Evolutionary conservation across 2,113 vertebrate species (phyloP).

Genomic region (Scortum barcoo): DNA sequence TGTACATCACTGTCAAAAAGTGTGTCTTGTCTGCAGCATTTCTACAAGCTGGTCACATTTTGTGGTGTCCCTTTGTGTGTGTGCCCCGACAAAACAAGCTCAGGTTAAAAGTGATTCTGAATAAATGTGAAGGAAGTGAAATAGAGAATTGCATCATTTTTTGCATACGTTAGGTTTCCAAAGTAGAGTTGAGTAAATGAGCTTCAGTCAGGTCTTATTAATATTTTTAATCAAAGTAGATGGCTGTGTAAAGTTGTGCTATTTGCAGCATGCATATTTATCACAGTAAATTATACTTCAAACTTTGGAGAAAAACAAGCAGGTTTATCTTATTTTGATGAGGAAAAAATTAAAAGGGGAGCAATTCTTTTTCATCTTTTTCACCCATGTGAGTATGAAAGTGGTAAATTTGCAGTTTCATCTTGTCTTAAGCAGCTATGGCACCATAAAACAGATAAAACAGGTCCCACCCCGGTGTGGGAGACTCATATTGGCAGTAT

Average conservation of each 20-base stretch:
- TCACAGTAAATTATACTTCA: background rate
- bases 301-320: background rate
- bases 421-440: background rate
- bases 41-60: background rate
- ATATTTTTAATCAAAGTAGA: background rate
- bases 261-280: background rate
- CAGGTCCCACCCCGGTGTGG: background rate
- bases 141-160: conserved; percentile 1
- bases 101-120: conserved; percentile 1
- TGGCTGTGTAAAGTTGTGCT: background rate
- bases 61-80: background rate
- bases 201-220: background rate
- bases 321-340: background rate
- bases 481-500: conserved; percentile 23
- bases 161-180: background rate
- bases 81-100: background rate
- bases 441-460: no score
- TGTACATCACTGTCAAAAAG: conserved; percentile 11
- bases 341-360: background rate
- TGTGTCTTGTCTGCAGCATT: conserved; percentile 8
- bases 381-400: no score
- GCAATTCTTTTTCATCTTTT: no score
- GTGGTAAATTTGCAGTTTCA: no score
- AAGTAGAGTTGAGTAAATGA: background rate
- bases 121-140: conserved; percentile 24